Evolutionary conservation across 2,888 invertebrate genomes (phyloP), one percentile per base, ranked within the genome.

Genomic region (Ceramica pisi): DNA sequence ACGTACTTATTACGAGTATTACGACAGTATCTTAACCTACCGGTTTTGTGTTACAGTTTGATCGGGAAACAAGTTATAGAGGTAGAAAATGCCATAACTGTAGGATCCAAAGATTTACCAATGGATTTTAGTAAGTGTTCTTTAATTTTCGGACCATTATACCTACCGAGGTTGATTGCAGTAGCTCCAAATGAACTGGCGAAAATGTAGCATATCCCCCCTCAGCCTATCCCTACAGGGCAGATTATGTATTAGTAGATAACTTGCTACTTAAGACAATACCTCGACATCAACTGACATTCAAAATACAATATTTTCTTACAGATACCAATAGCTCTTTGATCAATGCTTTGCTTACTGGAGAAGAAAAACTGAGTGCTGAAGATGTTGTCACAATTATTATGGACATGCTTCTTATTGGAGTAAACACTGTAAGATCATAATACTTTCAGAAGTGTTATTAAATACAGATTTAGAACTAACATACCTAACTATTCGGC

Each of bases 391-490:
- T 97, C 46, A 97, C 97, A 0, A 90, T 97, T 2, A 85, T 97
- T 57, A 96, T 97, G 94, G 97, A 97, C 86, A 97, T 97, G 96
- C 93, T 97, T 56, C 90, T 97, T 9, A 96, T 97, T 83, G 97
- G 97, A 70, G 97, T 97, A 0, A 97, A 97, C 85, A 97, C 97
- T 84, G 97, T 97, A 90, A 90, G 88, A 67, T 53, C 16, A 53
- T 6, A 44, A 9, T 46, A 19, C 7, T 48, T 41, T 41, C 14
- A 4, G 12, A n/a, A n/a, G n/a, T n/a, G n/a, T n/a, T n/a, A n/a
- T n/a, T n/a, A n/a, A n/a, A n/a, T n/a, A n/a, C n/a, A n/a, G n/a
- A n/a, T n/a, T n/a, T n/a, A n/a, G n/a, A n/a, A n/a, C n/a, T n/a
- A n/a, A n/a, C n/a, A n/a, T n/a, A n/a, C n/a, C n/a, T n/a, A 41